Percentiles rank a stretch among this genome's conserved stretches.
phyloP scores from a whole-genome alignment of 2,797 vertebrate genomes.

The Sebastes minor region DNA sequence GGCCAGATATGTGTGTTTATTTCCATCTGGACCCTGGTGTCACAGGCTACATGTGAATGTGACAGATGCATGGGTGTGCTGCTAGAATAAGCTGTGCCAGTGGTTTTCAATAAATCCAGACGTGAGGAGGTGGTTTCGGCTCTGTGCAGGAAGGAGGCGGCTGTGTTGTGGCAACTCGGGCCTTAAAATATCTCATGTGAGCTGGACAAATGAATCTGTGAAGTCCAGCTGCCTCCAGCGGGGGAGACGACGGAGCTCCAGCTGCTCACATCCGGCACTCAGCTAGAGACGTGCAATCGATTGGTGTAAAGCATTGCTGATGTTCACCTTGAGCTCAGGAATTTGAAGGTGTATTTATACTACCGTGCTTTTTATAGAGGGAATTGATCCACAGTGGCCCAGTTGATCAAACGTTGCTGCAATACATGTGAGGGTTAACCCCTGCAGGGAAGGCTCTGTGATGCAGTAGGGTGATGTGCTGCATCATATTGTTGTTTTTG shows the following conservation, averaged over 20 bases:
- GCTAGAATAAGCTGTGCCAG: not conserved
- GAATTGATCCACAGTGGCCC: conserved; percentile 13
- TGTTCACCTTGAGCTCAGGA: conserved; percentile 38
- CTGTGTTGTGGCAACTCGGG: conserved; percentile 4
- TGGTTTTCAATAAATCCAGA: not conserved
- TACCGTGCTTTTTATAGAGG: conserved; percentile 8
- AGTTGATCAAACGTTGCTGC: not conserved
- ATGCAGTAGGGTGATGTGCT: not conserved
- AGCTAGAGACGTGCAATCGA: not conserved
- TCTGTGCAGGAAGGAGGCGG: not conserved
- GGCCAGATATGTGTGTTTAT: not conserved
- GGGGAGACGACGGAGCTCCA: not conserved
- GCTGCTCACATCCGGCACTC: not conserved
- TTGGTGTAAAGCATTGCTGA: conserved; percentile 4
- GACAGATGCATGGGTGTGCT: conserved; percentile 8
- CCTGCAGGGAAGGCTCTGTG: not conserved
- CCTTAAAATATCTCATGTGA: conserved; percentile 47
- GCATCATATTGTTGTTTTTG: not conserved
- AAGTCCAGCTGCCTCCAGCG: not conserved
- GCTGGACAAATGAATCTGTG: conserved; percentile 13
- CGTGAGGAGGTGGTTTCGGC: not conserved
- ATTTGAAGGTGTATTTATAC: conserved; percentile 21
- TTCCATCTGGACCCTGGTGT: not conserved
- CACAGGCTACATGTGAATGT: not conserved
- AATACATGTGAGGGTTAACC: not conserved